Percentiles rank a stretch among this genome's conserved stretches.
Conservation (phyloP, 2,113 vertebrate genomes). For the Thomomys bottae region DNA sequence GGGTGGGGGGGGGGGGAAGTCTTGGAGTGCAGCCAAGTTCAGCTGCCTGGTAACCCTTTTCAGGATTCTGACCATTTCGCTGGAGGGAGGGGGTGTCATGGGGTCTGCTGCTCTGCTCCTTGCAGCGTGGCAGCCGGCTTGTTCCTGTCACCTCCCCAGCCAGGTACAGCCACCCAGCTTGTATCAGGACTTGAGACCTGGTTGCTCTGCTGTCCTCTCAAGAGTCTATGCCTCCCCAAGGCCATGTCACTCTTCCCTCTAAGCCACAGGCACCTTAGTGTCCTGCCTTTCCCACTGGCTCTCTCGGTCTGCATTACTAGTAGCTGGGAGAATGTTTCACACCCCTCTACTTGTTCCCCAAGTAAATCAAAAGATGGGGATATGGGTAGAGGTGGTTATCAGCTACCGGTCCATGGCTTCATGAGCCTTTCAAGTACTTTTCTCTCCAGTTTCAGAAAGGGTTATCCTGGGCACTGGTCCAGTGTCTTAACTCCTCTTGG, state of each 20-base stretch:
- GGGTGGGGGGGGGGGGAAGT: conserved; percentile 21
- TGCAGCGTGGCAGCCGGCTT: neutral
- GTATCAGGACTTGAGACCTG: neutral
- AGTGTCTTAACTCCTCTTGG: conserved; percentile 65
- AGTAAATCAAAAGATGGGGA: neutral
- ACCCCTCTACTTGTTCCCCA: neutral
- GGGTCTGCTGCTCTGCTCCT: neutral
- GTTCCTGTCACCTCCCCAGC: neutral
- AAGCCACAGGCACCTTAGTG: neutral
- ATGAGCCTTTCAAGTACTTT: conserved; percentile 11
- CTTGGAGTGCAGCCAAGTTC: neutral
- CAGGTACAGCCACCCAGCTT: neutral
- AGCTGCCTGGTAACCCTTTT: neutral
- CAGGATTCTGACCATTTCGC: neutral
- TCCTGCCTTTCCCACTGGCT: neutral
- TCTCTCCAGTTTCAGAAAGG: conserved; percentile 78
- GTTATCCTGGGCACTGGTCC: conserved; percentile 70
- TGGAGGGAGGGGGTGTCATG: neutral
- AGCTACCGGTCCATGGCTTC: neutral
- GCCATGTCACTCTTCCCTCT: neutral
- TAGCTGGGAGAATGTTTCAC: neutral
- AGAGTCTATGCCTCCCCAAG: neutral
- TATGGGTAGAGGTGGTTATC: neutral
- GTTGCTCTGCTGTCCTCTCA: neutral
- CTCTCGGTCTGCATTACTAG: neutral